Percentiles rank a stretch among this genome's conserved stretches.
Evolutionary conservation across 2,888 invertebrate species (phyloP).

Genomic region (Lasioglossum zephyrum): DNA sequence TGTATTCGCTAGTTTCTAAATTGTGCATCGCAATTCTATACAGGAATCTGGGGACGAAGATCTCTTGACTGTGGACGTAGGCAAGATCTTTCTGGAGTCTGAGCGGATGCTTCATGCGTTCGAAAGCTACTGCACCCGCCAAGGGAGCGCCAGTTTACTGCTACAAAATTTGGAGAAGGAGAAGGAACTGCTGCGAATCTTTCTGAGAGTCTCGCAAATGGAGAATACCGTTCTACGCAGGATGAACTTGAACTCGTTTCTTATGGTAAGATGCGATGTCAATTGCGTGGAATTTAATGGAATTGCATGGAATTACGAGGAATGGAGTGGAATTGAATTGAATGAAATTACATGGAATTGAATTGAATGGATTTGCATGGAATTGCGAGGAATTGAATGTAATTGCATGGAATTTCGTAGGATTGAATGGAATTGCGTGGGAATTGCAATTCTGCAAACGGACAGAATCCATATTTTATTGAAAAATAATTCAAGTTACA

Average conservation of each 20-base stretch:
- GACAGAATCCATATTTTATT: too few relatives aligned
- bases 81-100: constrained; percentile 95
- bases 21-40: not conserved
- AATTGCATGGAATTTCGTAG: too few relatives aligned
- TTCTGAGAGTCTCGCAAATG: constrained; percentile 98
- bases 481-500: not conserved
- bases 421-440: too few relatives aligned
- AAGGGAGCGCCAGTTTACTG: constrained; percentile 94
- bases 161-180: constrained; percentile 97
- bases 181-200: constrained; percentile 96
- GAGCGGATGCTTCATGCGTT: constrained; percentile 97
- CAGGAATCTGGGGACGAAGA: constrained; percentile 87
- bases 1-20: not conserved
- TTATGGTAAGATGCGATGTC: constrained; percentile 89
- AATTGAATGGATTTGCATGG: too few relatives aligned
- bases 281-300: too few relatives aligned
- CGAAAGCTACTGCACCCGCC: constrained; percentile 97
- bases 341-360: too few relatives aligned
- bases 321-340: too few relatives aligned
- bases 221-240: constrained; percentile 96
- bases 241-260: constrained; percentile 98
- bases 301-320: too few relatives aligned
- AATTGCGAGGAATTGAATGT: too few relatives aligned
- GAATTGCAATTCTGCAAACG: too few relatives aligned
- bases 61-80: constrained; percentile 94